Conservation (phyloP, 2,113 vertebrate species). For the Oxyruncus cristatus region DNA sequence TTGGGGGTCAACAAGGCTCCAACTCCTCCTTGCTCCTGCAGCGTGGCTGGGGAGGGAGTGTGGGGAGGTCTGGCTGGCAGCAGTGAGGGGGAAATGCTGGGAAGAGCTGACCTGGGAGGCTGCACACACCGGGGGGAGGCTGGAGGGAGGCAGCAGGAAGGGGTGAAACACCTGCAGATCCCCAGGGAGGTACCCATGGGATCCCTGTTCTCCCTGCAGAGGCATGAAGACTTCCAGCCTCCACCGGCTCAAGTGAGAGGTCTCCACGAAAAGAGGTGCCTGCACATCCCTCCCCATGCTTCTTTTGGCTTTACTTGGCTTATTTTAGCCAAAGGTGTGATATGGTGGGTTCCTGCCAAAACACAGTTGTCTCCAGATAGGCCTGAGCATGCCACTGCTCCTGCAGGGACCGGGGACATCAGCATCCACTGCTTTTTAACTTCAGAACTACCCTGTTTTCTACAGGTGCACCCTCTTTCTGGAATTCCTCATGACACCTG, state of each 20-base stretch:
- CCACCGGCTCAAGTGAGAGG: fast-evolving
- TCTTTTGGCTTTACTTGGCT: not conserved
- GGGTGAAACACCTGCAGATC: not conserved
- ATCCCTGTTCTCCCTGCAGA: not conserved
- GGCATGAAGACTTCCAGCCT: not conserved
- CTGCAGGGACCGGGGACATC: not conserved
- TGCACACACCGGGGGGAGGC: not conserved
- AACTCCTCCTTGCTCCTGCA: constrained; percentile 17
- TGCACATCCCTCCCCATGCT: not conserved
- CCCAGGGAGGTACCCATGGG: not conserved
- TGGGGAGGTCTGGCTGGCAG: not conserved
- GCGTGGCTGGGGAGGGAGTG: not conserved
- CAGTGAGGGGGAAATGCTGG: not conserved
- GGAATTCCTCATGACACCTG: fast-evolving
- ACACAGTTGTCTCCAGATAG: not conserved
- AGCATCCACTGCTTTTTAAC: not conserved
- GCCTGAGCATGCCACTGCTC: not conserved
- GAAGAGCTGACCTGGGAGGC: not conserved
- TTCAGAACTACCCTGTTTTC: not conserved
- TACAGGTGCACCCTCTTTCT: not conserved
- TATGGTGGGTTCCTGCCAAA: fast-evolving
- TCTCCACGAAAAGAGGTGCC: not conserved
- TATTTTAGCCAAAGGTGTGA: not conserved
- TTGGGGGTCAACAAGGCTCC: not conserved
- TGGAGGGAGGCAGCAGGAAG: not conserved